Base-by-base conservation (phyloP, 2,113 vertebrate genomes). In the Microcebus jonahi region DNA sequence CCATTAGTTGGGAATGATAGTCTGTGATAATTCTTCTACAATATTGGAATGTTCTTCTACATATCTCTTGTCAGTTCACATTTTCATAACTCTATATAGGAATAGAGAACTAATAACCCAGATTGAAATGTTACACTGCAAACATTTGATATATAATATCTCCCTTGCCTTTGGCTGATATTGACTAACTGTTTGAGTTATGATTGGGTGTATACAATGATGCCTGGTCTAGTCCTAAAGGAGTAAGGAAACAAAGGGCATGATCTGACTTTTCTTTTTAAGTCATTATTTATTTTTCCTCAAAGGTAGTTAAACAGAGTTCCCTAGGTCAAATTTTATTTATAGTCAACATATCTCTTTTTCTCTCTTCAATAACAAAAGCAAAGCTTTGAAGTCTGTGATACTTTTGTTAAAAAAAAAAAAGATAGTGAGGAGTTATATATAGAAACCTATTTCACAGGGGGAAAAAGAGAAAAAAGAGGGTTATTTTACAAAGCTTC, bases 291-390 rank as follows among this genome's bases (percentile, higher is more conserved):
- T 92, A 82, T 83, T 86, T 92, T 88, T 70, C 10, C 17, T 85
- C 42, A 91, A 95, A 87, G n/a, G 36, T 36, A 92, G 75, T 87
- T 80, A 94, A 76, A 89, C 34, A 88, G 11, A 91, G n/a, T 82
- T 93, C 31, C 59, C 39, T 88, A 81, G 61, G 73, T 93, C 68
- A 83, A 63, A 84, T 95, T 85, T 88, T 91, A 95, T 93, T 93
- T 96, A 71, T 87, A 67, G 67, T 63, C 79, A 81, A 85, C 29
- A 77, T 89, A 36, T 55, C 39, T 65, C 48, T 92, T 65, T 39
- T 92, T 92, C 65, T 93, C 13, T 89, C 21, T 73, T 94, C 42
- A 81, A 57, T 73, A 95, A 82, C 29, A 82, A 55, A 85, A 89
- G 36, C 71, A 95, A 80, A 92, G 42, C 27, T 48, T 82, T 93